Conservation (phyloP, 1,140 invertebrate genomes). For the Pogonomyrmex californicus region DNA sequence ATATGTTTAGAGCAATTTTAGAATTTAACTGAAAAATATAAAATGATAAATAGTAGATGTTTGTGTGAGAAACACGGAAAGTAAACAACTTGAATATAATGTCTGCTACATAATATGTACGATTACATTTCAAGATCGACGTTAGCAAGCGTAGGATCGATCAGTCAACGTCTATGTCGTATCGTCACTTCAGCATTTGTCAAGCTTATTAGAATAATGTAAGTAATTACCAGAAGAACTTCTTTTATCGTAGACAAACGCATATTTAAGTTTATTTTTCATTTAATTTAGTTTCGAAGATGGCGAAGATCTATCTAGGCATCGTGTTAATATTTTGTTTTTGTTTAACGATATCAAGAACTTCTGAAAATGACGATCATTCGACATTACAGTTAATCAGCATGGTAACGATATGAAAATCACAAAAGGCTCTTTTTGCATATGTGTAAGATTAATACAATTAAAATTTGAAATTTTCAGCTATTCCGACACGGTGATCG, state of each 20-base stretch:
- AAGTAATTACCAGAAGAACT: neutral
- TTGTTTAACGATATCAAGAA: neutral
- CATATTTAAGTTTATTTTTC: conserved; percentile 18
- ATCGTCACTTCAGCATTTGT: neutral
- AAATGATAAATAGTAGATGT: no score
- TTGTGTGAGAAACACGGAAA: no score
- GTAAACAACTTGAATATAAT: no score
- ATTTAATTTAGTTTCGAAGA: neutral
- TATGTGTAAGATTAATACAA: neutral
- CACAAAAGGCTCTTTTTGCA: neutral
- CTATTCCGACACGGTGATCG: conserved; percentile 93
- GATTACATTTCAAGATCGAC: no score
- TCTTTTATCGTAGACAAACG: neutral
- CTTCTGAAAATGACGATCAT: neutral
- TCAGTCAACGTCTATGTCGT: neutral
- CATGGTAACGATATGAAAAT: conserved; percentile 25
- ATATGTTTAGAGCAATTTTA: no score
- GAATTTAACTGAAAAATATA: no score
- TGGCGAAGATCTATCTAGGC: neutral
- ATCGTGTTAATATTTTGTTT: neutral
- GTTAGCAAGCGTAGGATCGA: no score
- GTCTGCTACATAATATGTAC: no score
- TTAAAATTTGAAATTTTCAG: conserved; percentile 80
- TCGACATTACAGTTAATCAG: neutral
- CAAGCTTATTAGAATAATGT: neutral